These are phyloP conservation scores for Acholoe squamosa DNA, from an alignment of 2,888 invertebrate genomes.

Conservation along the genomic window DNA sequence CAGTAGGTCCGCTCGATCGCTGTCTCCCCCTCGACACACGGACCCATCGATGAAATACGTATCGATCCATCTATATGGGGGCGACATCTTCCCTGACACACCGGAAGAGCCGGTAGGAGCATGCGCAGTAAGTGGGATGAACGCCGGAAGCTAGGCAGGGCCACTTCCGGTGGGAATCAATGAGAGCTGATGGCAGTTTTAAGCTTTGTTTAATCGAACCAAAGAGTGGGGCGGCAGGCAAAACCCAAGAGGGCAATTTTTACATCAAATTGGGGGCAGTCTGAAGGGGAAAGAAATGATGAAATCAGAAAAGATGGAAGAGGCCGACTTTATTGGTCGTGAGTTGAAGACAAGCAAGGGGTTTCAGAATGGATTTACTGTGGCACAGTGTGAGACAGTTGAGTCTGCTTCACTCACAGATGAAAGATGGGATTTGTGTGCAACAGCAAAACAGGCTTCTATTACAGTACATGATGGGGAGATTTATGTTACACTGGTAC, in stretches of 20 bases:
- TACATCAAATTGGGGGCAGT: neutral
- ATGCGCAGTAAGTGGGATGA: conserved; percentile 11
- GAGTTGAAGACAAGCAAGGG: neutral
- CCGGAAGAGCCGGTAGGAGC: neutral
- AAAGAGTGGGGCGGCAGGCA: neutral
- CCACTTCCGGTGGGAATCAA: conserved; percentile 5
- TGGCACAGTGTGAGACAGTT: neutral
- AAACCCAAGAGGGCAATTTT: neutral
- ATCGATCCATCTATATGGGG: conserved; percentile 9
- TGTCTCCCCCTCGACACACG: neutral
- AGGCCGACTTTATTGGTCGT: neutral
- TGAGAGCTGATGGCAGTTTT: neutral
- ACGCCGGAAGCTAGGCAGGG: conserved; percentile 20
- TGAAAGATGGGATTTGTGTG: neutral
- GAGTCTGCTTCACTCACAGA: neutral
- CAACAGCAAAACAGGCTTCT: neutral
- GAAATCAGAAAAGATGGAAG: neutral
- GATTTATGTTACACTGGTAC: neutral
- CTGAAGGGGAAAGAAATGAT: neutral
- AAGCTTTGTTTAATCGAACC: conserved; percentile 11
- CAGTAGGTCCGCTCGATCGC: neutral
- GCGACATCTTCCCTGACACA: neutral
- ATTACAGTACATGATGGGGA: neutral
- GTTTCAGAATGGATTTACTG: neutral
- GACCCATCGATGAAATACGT: neutral